Conservation (phyloP, 2,888 invertebrate species). For the Leucophenga maculata region DNA sequence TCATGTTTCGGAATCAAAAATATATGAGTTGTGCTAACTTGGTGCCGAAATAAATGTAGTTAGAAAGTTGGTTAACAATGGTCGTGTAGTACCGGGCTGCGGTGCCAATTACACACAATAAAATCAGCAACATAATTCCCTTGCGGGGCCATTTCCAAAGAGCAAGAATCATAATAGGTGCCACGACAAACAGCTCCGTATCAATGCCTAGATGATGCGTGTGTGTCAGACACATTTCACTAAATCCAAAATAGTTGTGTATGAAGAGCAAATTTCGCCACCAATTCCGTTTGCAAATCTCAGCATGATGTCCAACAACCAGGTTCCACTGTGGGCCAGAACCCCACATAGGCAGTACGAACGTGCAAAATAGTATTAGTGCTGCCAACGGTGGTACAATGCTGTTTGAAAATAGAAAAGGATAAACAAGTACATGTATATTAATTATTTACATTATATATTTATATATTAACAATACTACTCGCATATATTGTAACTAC, state of each 20-base stretch:
- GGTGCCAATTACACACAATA: slow-evolving; percentile 76
- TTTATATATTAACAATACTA: too few relatives aligned
- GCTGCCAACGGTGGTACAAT: slow-evolving; percentile 79
- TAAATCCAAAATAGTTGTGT: slow-evolving; percentile 82
- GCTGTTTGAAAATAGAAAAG: slow-evolving; percentile 68
- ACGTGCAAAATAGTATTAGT: slow-evolving; percentile 79
- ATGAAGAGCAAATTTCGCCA: slow-evolving; percentile 82
- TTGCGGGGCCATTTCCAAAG: slow-evolving; percentile 78
- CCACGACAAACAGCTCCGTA: slow-evolving; percentile 78
- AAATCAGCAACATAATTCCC: slow-evolving; percentile 73
- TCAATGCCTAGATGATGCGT: slow-evolving; percentile 83
- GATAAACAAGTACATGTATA: neutral
- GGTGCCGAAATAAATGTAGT: slow-evolving; percentile 80
- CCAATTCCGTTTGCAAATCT: slow-evolving; percentile 80
- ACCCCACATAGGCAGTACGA: slow-evolving; percentile 76
- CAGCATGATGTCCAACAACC: slow-evolving; percentile 79
- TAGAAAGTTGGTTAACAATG: slow-evolving; percentile 75
- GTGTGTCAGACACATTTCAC: slow-evolving; percentile 82
- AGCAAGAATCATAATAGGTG: slow-evolving; percentile 75
- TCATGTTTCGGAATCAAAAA: too few relatives aligned
- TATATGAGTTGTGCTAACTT: slow-evolving; percentile 79
- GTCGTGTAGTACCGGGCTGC: slow-evolving; percentile 77
- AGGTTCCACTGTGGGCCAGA: slow-evolving; percentile 81
- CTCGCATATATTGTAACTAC: too few relatives aligned
- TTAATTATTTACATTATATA: too few relatives aligned